Percentiles rank a stretch among this genome's conserved stretches.
Conservation (phyloP, 1,140 invertebrate species). For the Drosophila serrata region DNA sequence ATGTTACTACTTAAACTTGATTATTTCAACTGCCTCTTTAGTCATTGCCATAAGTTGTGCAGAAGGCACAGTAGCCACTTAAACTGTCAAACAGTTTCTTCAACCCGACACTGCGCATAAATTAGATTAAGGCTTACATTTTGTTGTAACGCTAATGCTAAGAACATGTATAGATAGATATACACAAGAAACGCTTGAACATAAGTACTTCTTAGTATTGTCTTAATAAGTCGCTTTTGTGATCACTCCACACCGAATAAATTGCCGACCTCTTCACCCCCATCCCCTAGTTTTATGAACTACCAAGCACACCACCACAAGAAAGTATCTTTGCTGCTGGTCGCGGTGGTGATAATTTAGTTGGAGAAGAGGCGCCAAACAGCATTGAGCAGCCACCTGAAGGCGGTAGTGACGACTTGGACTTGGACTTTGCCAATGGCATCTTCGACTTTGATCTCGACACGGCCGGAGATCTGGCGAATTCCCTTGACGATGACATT, state of each 20-base stretch:
- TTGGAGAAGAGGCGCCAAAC: constrained; percentile 12
- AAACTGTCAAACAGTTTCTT: constrained; percentile 37
- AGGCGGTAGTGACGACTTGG: constrained; percentile 18
- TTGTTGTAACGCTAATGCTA: constrained; percentile 47
- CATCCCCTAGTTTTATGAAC: constrained; percentile 73
- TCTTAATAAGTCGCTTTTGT: constrained; percentile 62
- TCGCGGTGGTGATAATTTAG: constrained; percentile 31
- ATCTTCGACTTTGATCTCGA: constrained; percentile 62
- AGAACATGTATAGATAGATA: constrained; percentile 28
- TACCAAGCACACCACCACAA: constrained; percentile 44
- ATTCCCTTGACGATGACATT: constrained; percentile 56
- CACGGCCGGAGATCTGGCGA: constrained; percentile 45
- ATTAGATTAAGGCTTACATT: constrained; percentile 32
- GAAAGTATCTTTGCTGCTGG: constrained; percentile 66
- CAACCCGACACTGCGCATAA: neutral
- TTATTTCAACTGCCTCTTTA: constrained; percentile 34
- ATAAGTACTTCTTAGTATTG: constrained; percentile 57
- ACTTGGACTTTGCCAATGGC: constrained; percentile 46
- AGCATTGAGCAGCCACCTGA: constrained; percentile 8
- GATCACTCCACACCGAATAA: constrained; percentile 67
- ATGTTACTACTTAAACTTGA: constrained; percentile 33
- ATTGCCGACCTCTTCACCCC: constrained; percentile 58
- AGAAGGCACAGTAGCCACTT: neutral
- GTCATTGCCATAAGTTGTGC: constrained; percentile 34
- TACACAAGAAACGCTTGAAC: constrained; percentile 33